Base-by-base conservation (phyloP, 2,888 invertebrate genomes). In the Monochamus alternatus region DNA sequence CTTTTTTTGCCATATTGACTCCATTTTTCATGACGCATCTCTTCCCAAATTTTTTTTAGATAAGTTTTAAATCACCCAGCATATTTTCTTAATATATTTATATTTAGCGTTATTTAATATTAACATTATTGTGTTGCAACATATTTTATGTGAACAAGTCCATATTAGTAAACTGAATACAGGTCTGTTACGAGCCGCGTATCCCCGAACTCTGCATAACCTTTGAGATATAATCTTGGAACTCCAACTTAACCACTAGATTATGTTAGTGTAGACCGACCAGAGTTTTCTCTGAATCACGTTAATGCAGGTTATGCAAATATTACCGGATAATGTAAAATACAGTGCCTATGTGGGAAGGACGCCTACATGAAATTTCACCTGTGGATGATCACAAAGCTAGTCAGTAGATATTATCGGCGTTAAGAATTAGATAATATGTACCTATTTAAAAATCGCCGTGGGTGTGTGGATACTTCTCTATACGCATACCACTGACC, bases 341-440 rank as follows among this genome's bases (percentile, higher is more conserved):
- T 47, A 5, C 47, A 47, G 47, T 47, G 9, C 9, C 9, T 47
- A 47, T 47, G 47, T 47, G 47, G 47, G 47, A 47, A 3, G 47
- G 47, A 47, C 47, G 9, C 47, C 47, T 12, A 47, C 47, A 10
- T 47, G 47, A 47, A 47, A 47, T 47, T 47, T 47, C 47, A 47
- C 47, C 47, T 47, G 12, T 47, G 47, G 10, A 47, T 10, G 47
- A 47, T 47, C 47, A 47, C 47, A 47, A 47, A 47, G 47, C 47
- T 3, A 47, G 12, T 9, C 47, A 47, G 47, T 10, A 47, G 47
- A 12, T 47, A 47, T 12, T 47, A 47, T 47, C 47, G 5, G 47
- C 47, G 47, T 47, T 9, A 47, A 43, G 64, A 64, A 71, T 71
- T 52, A 63, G 63, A 71, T 64, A 71, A 43, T 51, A 14, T 52